These are phyloP conservation scores for Thalpophila matura DNA, from an alignment of 2,888 invertebrate species.

Conservation along the genomic window DNA sequence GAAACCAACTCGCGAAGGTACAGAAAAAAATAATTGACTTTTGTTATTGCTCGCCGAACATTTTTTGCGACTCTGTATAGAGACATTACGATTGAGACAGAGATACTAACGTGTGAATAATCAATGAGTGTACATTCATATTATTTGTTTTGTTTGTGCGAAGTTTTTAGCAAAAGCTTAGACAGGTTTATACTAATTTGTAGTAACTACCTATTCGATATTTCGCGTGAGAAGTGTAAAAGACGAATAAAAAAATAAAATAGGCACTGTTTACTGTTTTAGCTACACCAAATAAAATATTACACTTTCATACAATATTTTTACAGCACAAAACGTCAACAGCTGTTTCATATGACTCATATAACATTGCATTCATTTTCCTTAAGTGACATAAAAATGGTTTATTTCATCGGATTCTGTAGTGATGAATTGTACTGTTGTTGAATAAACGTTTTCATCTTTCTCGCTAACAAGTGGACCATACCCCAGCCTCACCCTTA, in stretches of 20 bases:
- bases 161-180: constrained; percentile 32
- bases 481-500: constrained; percentile 67
- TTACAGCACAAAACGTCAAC: constrained; percentile 14
- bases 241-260: constrained; percentile 13
- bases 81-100: constrained; percentile 24
- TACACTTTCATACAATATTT: constrained; percentile 20
- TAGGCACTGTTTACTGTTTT: constrained; percentile 17
- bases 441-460: constrained; percentile 8
- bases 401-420: background rate
- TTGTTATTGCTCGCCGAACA: background rate
- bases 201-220: constrained; percentile 7
- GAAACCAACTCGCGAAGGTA: background rate
- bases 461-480: constrained; percentile 33
- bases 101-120: constrained; percentile 22
- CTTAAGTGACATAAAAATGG: background rate
- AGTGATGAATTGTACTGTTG: background rate
- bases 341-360: constrained; percentile 16
- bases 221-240: constrained; percentile 20
- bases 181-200: constrained; percentile 13
- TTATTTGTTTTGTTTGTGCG: constrained; percentile 24
- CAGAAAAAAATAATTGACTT: background rate
- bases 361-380: background rate
- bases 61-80: constrained; percentile 9
- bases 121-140: constrained; percentile 25
- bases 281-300: constrained; percentile 7